Evolutionary conservation across 2,797 vertebrate species (phyloP).

Genomic region (Alcedo quadribrachys): DNA sequence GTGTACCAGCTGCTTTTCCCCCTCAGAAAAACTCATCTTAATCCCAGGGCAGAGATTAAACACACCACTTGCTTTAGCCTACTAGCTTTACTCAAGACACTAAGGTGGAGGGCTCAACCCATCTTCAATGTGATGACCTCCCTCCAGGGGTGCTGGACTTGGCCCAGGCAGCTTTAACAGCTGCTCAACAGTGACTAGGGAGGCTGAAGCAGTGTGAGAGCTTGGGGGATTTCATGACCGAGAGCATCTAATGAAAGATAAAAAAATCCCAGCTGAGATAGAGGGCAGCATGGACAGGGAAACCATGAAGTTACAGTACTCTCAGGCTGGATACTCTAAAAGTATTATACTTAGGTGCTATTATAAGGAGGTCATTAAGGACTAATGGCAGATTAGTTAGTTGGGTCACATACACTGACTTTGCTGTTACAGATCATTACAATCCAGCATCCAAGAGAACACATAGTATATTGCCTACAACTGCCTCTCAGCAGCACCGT

Average conservation of each 20-base stretch:
- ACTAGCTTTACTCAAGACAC: neutral
- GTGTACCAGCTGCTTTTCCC: neutral
- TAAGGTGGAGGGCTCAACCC: neutral
- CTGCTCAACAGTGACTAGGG: fast-evolving
- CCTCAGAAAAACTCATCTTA: neutral
- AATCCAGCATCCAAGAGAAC: neutral
- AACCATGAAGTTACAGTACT: neutral
- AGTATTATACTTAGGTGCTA: neutral
- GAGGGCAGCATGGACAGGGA: neutral
- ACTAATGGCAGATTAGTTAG: neutral
- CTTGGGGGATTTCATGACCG: neutral
- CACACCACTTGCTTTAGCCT: neutral
- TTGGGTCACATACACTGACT: neutral
- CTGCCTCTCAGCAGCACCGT: neutral
- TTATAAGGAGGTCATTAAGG: neutral
- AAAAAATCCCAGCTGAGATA: neutral
- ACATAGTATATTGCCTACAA: neutral
- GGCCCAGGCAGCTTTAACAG: neutral
- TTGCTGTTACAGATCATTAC: neutral
- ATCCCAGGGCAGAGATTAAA: neutral
- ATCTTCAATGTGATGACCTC: neutral
- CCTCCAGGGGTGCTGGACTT: neutral
- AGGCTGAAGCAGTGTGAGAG: neutral
- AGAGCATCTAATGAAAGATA: neutral
- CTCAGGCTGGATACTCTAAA: neutral